Percentiles rank a stretch among this genome's conserved stretches.
phyloP scores from a whole-genome alignment of 1,140 invertebrate genomes.

The Cyphomyrmex costatus region DNA sequence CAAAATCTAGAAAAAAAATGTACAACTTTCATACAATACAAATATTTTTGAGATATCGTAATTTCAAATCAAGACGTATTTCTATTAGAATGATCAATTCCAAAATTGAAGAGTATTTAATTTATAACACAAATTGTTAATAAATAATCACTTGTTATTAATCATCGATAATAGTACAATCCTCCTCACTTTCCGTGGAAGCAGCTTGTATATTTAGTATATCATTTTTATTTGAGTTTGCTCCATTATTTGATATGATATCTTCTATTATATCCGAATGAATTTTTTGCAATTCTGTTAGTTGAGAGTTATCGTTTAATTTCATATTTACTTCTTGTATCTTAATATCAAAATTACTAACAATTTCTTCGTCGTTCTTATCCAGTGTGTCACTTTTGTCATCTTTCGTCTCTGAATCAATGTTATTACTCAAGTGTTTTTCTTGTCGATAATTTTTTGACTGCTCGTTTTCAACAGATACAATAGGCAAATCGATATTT shows the following conservation, averaged over 20 bases:
- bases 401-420: neutral
- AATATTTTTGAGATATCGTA: conserved; percentile 3
- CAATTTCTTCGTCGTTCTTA: neutral
- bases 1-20: conserved; percentile 12
- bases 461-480: neutral
- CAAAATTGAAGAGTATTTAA: conserved; percentile 26
- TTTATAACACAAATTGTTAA: neutral
- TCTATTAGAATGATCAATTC: neutral
- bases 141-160: conserved; percentile 41
- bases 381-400: neutral
- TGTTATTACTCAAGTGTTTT: neutral
- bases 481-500: conserved; percentile 60
- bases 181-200: conserved; percentile 33
- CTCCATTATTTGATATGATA: neutral
- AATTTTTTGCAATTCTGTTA: neutral
- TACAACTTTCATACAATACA: conserved; percentile 24
- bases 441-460: neutral
- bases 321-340: neutral
- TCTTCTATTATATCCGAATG: neutral
- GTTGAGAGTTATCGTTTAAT: neutral
- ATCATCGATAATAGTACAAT: conserved; percentile 69
- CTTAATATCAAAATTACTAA: neutral
- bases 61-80: conserved; percentile 14
- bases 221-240: neutral
- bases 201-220: neutral